Percentiles rank a stretch among this genome's conserved stretches.
Conservation (phyloP, 2,888 invertebrate genomes). For the Drosophila ustulata region DNA sequence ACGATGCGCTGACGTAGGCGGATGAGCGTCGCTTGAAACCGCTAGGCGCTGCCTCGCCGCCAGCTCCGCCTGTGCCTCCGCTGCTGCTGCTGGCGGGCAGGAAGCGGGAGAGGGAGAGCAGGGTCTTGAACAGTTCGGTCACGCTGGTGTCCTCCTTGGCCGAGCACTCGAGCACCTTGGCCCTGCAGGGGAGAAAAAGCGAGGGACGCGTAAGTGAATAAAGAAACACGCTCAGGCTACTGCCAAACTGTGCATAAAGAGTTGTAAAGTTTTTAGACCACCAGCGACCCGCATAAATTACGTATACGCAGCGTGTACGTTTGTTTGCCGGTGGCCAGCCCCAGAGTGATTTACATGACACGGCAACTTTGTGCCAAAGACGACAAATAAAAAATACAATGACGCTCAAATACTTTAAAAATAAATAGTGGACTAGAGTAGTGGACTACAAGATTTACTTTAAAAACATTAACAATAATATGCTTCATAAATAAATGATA, state of each 20-base stretch:
- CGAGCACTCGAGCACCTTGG: constrained; percentile 91
- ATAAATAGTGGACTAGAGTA: neutral
- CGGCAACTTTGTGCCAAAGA: constrained; percentile 24
- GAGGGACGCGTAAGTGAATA: constrained; percentile 9
- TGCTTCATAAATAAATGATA: no score
- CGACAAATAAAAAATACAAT: constrained; percentile 14
- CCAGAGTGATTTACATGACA: constrained; percentile 44
- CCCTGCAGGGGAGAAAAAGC: constrained; percentile 85
- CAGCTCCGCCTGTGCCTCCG: constrained; percentile 84
- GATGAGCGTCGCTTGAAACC: constrained; percentile 90
- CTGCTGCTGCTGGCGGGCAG: constrained; percentile 87
- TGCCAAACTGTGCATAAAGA: constrained; percentile 36
- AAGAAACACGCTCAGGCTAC: constrained; percentile 21
- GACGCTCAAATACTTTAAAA: constrained; percentile 18
- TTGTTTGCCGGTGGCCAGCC: constrained; percentile 5
- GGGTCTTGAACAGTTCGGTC: constrained; percentile 91
- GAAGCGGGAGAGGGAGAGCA: constrained; percentile 91
- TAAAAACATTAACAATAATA: no score
- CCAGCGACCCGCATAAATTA: constrained; percentile 39
- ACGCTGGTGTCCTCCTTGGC: constrained; percentile 92
- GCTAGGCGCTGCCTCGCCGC: constrained; percentile 86
- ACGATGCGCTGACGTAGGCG: constrained; percentile 88
- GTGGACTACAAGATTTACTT: no score
- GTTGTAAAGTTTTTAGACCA: constrained; percentile 22
- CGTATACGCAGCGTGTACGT: constrained; percentile 28